A percentile compares a stretch with the other conserved stretches of the same genome.
Conservation (phyloP, 2,888 invertebrate genomes). For the Pollenia angustigena region DNA sequence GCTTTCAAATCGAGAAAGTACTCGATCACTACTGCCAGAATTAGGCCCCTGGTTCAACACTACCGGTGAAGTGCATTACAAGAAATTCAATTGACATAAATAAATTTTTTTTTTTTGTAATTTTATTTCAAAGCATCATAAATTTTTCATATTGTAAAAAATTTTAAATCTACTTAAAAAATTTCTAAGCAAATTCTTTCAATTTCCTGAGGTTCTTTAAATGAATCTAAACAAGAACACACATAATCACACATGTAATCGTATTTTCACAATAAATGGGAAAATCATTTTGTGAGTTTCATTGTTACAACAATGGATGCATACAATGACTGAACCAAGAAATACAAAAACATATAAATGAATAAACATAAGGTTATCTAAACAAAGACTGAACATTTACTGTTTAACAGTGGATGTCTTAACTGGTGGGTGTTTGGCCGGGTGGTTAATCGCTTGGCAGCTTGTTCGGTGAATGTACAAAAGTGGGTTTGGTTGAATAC, state of each 20-base stretch:
- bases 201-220: background rate
- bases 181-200: background rate
- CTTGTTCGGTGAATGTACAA: background rate
- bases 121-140: too few species aligned
- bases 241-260: background rate
- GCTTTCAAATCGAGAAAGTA: too few species aligned
- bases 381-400: conserved; percentile 57
- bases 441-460: conserved; percentile 29
- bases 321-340: conserved; percentile 37
- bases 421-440: conserved; percentile 29
- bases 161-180: too few species aligned
- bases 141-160: too few species aligned
- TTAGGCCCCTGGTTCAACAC: too few species aligned
- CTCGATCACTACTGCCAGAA: too few species aligned
- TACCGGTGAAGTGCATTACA: too few species aligned
- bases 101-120: too few species aligned
- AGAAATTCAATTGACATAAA: too few species aligned
- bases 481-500: conserved; percentile 18
- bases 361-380: conserved; percentile 67
- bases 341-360: conserved; percentile 36
- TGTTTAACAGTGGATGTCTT: conserved; percentile 15
- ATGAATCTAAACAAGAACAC: background rate
- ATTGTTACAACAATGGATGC: conserved; percentile 52
- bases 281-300: conserved; percentile 61
- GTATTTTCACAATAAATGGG: conserved; percentile 54